phyloP scores from a whole-genome alignment of 1,140 invertebrate genomes.

The Drosophila arizonae region DNA sequence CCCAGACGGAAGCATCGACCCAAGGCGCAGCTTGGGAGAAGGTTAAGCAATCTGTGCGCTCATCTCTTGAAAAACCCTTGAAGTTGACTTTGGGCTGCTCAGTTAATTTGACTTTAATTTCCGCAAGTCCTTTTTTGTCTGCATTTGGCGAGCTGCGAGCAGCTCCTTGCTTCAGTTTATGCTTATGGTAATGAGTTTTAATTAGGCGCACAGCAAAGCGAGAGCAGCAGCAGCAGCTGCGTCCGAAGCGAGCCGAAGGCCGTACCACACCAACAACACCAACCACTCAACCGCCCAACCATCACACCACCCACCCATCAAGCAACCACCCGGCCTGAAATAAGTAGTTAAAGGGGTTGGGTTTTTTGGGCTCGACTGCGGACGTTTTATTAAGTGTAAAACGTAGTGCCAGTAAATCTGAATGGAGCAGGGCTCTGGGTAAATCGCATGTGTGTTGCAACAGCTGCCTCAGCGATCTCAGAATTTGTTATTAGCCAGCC shows the following conservation, averaged over 20 bases:
- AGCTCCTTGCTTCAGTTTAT: constrained; percentile 72
- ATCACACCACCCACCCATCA: constrained; percentile 15
- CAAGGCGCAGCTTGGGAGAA: constrained; percentile 22
- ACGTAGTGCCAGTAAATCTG: constrained; percentile 24
- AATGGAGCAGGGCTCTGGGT: constrained; percentile 32
- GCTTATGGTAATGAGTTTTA: constrained; percentile 81
- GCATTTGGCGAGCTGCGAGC: constrained; percentile 31
- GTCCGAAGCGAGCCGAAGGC: constrained; percentile 32
- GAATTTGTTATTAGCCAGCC: constrained; percentile 1
- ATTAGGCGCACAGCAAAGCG: constrained; percentile 74
- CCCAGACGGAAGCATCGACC: constrained; percentile 41
- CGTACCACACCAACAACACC: constrained; percentile 17
- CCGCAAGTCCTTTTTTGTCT: constrained; percentile 35
- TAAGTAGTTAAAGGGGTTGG: constrained; percentile 24
- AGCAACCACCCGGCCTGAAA: constrained; percentile 44
- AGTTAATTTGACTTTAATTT: constrained; percentile 52
- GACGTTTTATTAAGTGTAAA: constrained; percentile 33
- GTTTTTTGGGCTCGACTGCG: constrained; percentile 23
- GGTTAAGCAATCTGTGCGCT: constrained; percentile 29
- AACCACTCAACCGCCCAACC: constrained; percentile 2
- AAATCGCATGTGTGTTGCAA: constrained; percentile 43
- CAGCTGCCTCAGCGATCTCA: constrained; percentile 49
- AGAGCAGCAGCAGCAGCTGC: constrained; percentile 19
- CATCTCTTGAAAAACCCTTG: constrained; percentile 8
- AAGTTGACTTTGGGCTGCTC: neutral